These are phyloP conservation scores for Coracopsis vasa DNA, from an alignment of 2,113 vertebrate genomes.

Conservation along the genomic window DNA sequence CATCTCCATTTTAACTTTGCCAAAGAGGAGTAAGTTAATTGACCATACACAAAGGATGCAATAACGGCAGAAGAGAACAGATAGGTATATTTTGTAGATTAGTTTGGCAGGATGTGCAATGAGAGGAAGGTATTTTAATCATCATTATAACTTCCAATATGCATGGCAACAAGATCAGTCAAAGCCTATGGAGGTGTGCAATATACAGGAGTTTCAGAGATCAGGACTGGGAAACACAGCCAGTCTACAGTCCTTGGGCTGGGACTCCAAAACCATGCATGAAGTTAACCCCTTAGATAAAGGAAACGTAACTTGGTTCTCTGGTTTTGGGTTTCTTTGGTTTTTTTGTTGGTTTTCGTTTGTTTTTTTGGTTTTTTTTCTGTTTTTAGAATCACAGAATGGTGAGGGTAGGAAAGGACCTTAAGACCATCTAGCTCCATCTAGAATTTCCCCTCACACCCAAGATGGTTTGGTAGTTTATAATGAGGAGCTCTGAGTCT, in stretches of 20 bases:
- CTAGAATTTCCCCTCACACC: not conserved
- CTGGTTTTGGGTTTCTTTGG: not conserved
- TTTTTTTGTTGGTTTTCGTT: no score
- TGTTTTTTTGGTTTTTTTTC: not conserved
- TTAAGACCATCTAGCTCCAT: not conserved
- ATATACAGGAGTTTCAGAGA: not conserved
- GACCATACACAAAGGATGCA: conserved; percentile 73
- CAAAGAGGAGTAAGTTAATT: conserved; percentile 74
- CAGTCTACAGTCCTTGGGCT: not conserved
- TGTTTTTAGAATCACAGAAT: not conserved
- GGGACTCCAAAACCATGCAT: conserved; percentile 19
- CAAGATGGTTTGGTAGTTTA: not conserved
- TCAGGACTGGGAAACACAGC: not conserved
- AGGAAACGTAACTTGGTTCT: not conserved
- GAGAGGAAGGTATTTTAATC: conserved; percentile 62
- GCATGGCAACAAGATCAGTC: conserved; percentile 54
- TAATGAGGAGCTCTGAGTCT: not conserved
- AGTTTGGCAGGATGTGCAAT: conserved; percentile 70
- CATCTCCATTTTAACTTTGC: conserved; percentile 76
- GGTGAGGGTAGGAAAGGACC: not conserved
- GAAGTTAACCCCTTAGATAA: not conserved
- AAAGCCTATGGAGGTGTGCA: not conserved
- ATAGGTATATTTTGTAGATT: conserved; percentile 67
- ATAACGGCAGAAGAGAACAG: conserved; percentile 67
- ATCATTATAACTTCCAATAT: conserved; percentile 65